Percentiles rank a stretch among this genome's conserved stretches.
Evolutionary conservation across 1,140 invertebrate genomes (phyloP).

Genomic region (Doryteuthis pealeii): DNA sequence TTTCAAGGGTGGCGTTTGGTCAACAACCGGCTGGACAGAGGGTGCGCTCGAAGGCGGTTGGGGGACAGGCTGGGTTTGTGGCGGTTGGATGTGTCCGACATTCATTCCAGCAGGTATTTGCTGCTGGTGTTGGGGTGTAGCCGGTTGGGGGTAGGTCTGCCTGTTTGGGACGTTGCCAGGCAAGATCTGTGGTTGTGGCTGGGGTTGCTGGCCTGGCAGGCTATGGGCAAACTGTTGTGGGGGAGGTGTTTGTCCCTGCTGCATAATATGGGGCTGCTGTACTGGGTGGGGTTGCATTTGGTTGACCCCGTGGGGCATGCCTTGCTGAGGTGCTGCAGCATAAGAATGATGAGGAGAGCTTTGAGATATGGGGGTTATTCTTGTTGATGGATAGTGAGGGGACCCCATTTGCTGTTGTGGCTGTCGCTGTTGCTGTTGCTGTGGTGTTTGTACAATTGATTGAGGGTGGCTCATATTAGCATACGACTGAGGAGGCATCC

Average conservation of each 20-base stretch:
- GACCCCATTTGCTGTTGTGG: constrained; percentile 13
- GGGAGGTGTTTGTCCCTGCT: constrained; percentile 4
- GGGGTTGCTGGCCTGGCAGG: neutral
- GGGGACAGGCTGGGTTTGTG: constrained; percentile 19
- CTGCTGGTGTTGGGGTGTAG: neutral
- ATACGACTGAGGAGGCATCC: neutral
- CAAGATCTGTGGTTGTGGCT: constrained; percentile 22
- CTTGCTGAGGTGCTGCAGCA: neutral
- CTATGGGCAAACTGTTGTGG: neutral
- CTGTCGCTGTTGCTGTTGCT: constrained; percentile 25
- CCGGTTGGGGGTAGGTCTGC: neutral
- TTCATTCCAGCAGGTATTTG: neutral
- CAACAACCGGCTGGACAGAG: too few relatives aligned
- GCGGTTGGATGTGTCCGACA: constrained; percentile 17
- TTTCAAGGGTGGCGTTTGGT: constrained; percentile 4
- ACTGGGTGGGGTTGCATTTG: constrained; percentile 18
- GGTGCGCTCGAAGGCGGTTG: neutral
- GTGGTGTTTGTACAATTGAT: constrained; percentile 11
- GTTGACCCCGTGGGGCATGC: neutral
- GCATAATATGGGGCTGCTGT: constrained; percentile 18
- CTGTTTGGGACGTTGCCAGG: too few relatives aligned
- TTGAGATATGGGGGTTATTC: too few relatives aligned
- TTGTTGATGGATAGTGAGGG: too few relatives aligned
- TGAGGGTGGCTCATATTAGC: neutral
- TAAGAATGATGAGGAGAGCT: too few relatives aligned